A percentile compares a stretch with the other conserved stretches of the same genome.
Evolutionary conservation across 2,113 vertebrate genomes (phyloP).

Genomic region (Carassius auratus): DNA sequence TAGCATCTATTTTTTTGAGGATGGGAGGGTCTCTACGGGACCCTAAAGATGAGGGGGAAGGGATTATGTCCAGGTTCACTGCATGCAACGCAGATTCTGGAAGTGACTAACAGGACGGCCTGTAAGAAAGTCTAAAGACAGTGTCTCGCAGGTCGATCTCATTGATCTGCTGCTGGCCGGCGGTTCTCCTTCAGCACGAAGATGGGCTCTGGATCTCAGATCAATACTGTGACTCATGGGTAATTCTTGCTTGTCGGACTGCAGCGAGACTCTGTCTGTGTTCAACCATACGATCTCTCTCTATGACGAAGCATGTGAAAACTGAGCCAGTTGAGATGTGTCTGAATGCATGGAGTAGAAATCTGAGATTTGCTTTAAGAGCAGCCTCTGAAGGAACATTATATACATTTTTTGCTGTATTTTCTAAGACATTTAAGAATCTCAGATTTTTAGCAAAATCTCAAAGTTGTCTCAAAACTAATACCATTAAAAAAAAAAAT

Average conservation of each 20-base stretch:
- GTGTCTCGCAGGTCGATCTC: slow-evolving; percentile 2
- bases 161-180: slow-evolving; percentile 1
- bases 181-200: neutral
- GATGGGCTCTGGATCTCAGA: neutral
- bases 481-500: too few species aligned
- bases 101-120: slow-evolving; percentile 6
- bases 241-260: slow-evolving; percentile 9
- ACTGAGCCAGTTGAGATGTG: neutral
- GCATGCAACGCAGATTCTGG: neutral
- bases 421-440: neutral
- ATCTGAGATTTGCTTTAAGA: neutral
- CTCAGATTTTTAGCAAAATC: too few species aligned
- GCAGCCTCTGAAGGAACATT: neutral
- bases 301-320: neutral
- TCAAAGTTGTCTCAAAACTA: too few species aligned
- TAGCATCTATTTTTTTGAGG: neutral
- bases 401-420: neutral
- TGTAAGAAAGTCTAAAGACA: slow-evolving; percentile 12
- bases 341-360: neutral
- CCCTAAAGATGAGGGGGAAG: neutral
- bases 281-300: neutral
- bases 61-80: neutral
- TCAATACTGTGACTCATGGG: slow-evolving; percentile 1
- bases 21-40: neutral
- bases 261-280: neutral